Base-by-base conservation (phyloP, 2,113 vertebrate genomes). In the Stictonetta naevosa region DNA sequence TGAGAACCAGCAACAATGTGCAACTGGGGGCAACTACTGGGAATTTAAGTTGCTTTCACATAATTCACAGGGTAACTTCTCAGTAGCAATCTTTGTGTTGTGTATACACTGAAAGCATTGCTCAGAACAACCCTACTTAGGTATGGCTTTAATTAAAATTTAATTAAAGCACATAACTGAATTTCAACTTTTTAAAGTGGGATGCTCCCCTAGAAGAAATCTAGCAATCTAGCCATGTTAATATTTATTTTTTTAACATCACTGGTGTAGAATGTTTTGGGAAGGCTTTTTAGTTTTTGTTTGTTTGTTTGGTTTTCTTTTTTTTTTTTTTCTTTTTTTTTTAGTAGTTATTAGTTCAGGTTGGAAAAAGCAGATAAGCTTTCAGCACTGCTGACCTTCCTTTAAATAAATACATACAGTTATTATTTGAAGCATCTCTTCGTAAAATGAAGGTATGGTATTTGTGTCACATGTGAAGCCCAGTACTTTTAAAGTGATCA, bases 21-120 rank as follows among this genome's bases (percentile, higher is more conserved):
- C 1, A 2, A 44, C 7, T 50, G 5, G 21, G n/a, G n/a, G 13
- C 72, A 89, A 20, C 4, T 38, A 4, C 19, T 4, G 9, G 1
- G 1, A 56, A 18, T 78, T 79, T 72, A 48, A 68, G 18, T 66
- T 86, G 20, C 3, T n/a, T 86, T 81, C 66, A 10, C 19, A 26
- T 59, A 0, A 0, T 79, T 80, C 64, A 6, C 33, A 63, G 26
- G 52, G 33, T 50, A 66, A 7, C 31, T 59, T 91, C 90, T 71
- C 63, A 63, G 33, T 13, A 80, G 28, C 31, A 46, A 36, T 52
- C n/a, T 75, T 84, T 83, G 44, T 55, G 18, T 68, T 71, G 6
- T 10, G 46, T 75, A 13, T 40, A 33, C 4, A 19, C 8, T 26
- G 19, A 87, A 77, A 71, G 11, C 25, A 16, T 86, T 14, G 29